phyloP scores from a whole-genome alignment of 2,797 vertebrate genomes.

The Melanotaenia nigrans region DNA sequence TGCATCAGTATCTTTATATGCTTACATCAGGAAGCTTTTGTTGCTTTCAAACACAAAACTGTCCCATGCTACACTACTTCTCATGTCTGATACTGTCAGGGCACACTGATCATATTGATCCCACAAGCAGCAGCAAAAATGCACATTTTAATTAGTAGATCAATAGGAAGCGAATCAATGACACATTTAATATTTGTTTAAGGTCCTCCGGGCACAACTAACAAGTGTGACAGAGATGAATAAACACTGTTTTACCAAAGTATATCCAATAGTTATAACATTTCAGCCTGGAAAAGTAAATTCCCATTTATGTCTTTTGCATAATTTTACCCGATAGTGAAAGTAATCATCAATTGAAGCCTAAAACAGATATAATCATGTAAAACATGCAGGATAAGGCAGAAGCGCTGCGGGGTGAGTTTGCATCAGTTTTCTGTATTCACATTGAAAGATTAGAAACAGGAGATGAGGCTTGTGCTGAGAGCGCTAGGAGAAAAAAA shows the following conservation, averaged over 20 bases:
- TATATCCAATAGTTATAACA: neutral
- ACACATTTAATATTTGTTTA: neutral
- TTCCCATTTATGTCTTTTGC: neutral
- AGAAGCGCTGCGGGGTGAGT: neutral
- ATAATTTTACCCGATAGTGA: neutral
- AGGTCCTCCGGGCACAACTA: neutral
- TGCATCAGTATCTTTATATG: slow-evolving; percentile 11
- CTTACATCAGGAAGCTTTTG: slow-evolving; percentile 5
- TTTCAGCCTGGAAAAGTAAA: neutral
- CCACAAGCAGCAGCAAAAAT: neutral
- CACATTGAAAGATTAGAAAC: slow-evolving; percentile 24
- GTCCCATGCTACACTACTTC: neutral
- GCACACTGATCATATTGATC: neutral
- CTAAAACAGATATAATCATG: neutral
- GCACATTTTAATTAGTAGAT: neutral
- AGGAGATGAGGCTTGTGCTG: slow-evolving; percentile 16
- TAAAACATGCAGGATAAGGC: neutral
- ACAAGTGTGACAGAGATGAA: too few species aligned
- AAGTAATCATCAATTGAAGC: neutral
- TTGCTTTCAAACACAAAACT: neutral
- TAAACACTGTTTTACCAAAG: neutral
- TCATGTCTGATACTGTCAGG: neutral
- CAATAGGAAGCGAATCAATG: neutral
- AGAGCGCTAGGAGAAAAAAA: slow-evolving; percentile 1
- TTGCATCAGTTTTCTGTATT: slow-evolving; percentile 20